A percentile compares a stretch with the other conserved stretches of the same genome.
Conservation (phyloP, 30 jellyfish, hydroid and myxozoan genomes). For the Pelagia noctiluca region DNA sequence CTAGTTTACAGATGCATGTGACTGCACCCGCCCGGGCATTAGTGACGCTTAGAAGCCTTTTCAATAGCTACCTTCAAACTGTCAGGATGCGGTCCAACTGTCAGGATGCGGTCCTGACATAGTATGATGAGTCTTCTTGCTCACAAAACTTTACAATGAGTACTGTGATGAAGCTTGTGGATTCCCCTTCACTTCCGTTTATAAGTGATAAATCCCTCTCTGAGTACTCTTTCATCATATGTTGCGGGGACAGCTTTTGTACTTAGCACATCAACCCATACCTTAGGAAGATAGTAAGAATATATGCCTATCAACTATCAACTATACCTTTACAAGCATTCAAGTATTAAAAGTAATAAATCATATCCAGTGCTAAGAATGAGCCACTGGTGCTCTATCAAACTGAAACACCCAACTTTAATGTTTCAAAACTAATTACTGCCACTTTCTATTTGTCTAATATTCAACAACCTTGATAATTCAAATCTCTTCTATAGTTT, state of each 20-base stretch:
- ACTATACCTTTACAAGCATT: not conserved
- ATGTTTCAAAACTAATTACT: too few species aligned
- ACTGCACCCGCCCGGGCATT: too few species aligned
- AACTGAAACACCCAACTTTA: too few species aligned
- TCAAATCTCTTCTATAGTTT: not conserved
- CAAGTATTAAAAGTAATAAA: too few species aligned
- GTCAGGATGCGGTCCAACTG: not conserved
- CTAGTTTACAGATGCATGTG: too few species aligned
- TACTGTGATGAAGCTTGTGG: slow-evolving; percentile 41
- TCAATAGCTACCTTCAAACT: not conserved
- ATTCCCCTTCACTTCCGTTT: slow-evolving; percentile 41
- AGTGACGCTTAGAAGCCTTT: too few species aligned
- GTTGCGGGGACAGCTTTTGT: not conserved
- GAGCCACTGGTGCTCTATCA: too few species aligned
- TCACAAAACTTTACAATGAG: slow-evolving; percentile 5
- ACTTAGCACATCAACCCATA: not conserved
- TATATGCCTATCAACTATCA: not conserved
- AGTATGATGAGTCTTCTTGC: not conserved
- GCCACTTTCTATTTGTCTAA: too few species aligned
- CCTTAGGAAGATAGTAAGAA: not conserved
- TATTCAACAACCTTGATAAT: too few species aligned
- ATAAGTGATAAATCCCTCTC: slow-evolving; percentile 48
- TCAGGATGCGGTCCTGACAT: not conserved
- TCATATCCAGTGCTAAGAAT: too few species aligned
- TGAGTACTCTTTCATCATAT: slow-evolving; percentile 11